Percentiles rank a stretch among this genome's conserved stretches.
These are phyloP conservation scores for Aphis gossypii DNA, from an alignment of 1,140 invertebrate genomes.

Conservation along the genomic window DNA sequence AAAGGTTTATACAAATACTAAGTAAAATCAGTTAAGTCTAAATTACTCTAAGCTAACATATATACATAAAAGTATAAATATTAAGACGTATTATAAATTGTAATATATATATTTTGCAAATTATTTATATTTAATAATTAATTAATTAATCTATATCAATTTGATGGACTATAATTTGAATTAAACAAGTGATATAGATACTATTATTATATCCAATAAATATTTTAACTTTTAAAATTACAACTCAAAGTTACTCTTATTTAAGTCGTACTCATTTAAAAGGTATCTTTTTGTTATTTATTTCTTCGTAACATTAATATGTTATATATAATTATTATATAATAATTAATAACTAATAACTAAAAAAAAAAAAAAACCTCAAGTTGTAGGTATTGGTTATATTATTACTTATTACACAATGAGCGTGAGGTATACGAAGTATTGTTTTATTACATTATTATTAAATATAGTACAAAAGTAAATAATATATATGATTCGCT, in stretches of 20 bases:
- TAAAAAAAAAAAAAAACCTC: not conserved
- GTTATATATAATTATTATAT: not conserved
- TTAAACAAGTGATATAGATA: too few relatives aligned
- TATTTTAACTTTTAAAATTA: too few relatives aligned
- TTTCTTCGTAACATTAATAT: not conserved
- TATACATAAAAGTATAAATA: too few relatives aligned
- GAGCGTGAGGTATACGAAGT: not conserved
- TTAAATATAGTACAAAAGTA: not conserved
- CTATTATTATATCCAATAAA: too few relatives aligned
- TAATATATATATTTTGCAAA: not conserved
- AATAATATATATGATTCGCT: not conserved
- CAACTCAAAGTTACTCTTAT: not conserved
- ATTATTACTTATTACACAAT: not conserved
- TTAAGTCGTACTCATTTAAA: not conserved
- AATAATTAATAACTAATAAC: not conserved
- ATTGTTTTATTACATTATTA: conserved; percentile 9
- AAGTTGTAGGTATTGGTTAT: not conserved
- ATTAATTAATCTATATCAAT: not conserved
- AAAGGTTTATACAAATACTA: too few relatives aligned
- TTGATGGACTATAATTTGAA: not conserved
- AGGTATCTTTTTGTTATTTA: not conserved
- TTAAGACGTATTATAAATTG: not conserved
- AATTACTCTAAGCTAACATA: too few relatives aligned
- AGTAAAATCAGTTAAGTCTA: too few relatives aligned
- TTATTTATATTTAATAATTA: not conserved